Percentiles rank a stretch among this genome's conserved stretches.
These are phyloP conservation scores for Oryzias woworae DNA, from an alignment of 2,113 vertebrate genomes.

Conservation along the genomic window DNA sequence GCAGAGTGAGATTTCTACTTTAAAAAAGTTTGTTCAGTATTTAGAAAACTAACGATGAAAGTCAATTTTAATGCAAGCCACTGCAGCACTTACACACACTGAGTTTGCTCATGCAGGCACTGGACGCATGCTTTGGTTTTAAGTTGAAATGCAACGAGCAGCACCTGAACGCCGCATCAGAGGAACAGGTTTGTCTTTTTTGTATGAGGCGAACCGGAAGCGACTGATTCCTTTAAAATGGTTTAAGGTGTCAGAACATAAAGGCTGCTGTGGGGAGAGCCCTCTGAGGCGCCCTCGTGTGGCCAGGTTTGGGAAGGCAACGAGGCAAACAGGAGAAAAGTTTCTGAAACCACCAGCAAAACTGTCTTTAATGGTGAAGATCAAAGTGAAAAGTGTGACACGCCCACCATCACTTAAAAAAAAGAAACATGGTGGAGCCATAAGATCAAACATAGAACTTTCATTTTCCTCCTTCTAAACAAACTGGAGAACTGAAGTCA, in stretches of 20 bases:
- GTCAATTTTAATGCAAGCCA: no score
- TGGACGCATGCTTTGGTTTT: not conserved
- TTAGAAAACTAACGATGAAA: no score
- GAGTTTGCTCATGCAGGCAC: not conserved
- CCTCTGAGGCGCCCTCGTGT: not conserved
- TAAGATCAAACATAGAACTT: slow-evolving; percentile 59
- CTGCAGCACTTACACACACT: no score
- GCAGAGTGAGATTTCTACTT: no score
- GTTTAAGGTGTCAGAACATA: no score
- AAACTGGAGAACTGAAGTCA: slow-evolving; percentile 69
- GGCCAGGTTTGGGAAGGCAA: not conserved
- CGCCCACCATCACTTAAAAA: slow-evolving; percentile 52
- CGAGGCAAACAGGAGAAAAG: slow-evolving; percentile 11
- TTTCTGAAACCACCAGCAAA: slow-evolving; percentile 65
- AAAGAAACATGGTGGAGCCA: slow-evolving; percentile 62
- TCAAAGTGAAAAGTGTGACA: slow-evolving; percentile 62
- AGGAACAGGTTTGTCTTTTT: no score
- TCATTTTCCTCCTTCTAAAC: slow-evolving; percentile 57
- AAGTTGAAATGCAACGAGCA: not conserved
- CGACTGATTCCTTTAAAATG: no score
- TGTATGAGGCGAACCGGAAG: no score
- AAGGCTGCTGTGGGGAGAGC: no score
- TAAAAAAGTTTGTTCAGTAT: no score
- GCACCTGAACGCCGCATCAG: slow-evolving; percentile 11
- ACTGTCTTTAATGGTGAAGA: slow-evolving; percentile 72